phyloP scores from a whole-genome alignment of 2,113 vertebrate species.

The Stigmatopora argus region DNA sequence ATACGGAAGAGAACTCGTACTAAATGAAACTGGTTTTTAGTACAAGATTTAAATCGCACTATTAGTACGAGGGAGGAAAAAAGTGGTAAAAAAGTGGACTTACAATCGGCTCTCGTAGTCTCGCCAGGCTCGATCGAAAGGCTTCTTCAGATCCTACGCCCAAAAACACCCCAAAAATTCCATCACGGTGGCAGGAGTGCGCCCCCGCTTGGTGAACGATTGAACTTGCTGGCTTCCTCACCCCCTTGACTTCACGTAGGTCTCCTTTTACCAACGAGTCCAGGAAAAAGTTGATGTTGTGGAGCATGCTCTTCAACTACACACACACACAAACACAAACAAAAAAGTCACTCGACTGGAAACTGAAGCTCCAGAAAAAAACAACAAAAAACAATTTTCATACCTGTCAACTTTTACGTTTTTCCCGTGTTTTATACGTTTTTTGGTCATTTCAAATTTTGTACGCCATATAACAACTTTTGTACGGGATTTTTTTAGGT shows the following conservation, averaged over 20 bases:
- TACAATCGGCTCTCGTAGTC: constrained; percentile 64
- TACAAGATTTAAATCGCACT: no score
- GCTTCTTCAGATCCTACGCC: constrained; percentile 59
- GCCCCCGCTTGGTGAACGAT: not conserved
- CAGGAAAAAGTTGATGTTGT: constrained; percentile 66
- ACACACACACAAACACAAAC: constrained; percentile 13
- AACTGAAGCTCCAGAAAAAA: no score
- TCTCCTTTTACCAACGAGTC: constrained; percentile 63
- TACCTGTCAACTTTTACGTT: no score
- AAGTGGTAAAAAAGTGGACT: constrained; percentile 18
- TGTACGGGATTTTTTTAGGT: no score
- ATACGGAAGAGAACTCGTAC: no score
- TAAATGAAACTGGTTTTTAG: no score
- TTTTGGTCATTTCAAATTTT: no score
- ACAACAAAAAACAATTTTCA: no score
- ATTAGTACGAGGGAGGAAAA: no score
- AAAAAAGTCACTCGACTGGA: not conserved
- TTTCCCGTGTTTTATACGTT: no score
- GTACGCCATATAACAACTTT: no score
- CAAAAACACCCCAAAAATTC: not conserved
- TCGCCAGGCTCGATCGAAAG: constrained; percentile 56
- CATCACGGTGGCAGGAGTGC: not conserved
- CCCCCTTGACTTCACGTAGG: constrained; percentile 61
- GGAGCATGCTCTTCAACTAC: constrained; percentile 62
- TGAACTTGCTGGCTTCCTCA: constrained; percentile 20